Conservation (phyloP, 2,113 vertebrate species). For the Engystomops pustulosus region DNA sequence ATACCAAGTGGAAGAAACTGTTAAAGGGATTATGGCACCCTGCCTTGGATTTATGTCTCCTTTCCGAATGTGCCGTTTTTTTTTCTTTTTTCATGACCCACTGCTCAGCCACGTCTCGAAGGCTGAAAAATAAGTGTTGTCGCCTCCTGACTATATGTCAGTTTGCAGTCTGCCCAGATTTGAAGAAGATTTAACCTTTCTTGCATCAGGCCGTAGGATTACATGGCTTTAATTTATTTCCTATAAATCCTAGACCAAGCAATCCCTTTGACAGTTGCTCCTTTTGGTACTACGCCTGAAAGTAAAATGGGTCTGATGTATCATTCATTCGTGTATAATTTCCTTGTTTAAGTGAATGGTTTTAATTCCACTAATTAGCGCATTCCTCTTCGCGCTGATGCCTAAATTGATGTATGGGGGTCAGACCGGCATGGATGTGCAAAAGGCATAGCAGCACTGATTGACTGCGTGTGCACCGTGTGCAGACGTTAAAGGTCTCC, state of each 20-base stretch:
- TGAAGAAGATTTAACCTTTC: slow-evolving; percentile 53
- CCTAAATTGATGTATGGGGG: slow-evolving; percentile 12
- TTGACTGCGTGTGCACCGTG: neutral
- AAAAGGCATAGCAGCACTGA: neutral
- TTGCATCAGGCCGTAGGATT: slow-evolving; percentile 44
- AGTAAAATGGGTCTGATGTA: slow-evolving; percentile 62
- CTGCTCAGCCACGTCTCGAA: slow-evolving; percentile 20
- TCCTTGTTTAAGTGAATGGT: neutral
- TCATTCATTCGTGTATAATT: slow-evolving; percentile 33
- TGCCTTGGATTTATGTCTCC: slow-evolving; percentile 16
- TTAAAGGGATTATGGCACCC: slow-evolving; percentile 36
- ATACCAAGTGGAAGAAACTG: slow-evolving; percentile 38
- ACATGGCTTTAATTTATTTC: slow-evolving; percentile 57
- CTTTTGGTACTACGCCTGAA: slow-evolving; percentile 67
- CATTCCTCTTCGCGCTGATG: slow-evolving; percentile 3
- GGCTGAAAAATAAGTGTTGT: slow-evolving; percentile 43
- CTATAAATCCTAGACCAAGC: slow-evolving; percentile 51
- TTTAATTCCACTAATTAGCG: slow-evolving; percentile 25
- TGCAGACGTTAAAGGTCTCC: neutral
- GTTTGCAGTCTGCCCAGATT: slow-evolving; percentile 63
- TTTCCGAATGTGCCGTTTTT: neutral
- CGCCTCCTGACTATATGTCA: slow-evolving; percentile 14
- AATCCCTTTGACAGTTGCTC: slow-evolving; percentile 65
- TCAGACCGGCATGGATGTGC: neutral
- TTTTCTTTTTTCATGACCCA: slow-evolving; percentile 27